Base-by-base conservation (phyloP, 2,797 vertebrate species). In the Mustela erminea region DNA sequence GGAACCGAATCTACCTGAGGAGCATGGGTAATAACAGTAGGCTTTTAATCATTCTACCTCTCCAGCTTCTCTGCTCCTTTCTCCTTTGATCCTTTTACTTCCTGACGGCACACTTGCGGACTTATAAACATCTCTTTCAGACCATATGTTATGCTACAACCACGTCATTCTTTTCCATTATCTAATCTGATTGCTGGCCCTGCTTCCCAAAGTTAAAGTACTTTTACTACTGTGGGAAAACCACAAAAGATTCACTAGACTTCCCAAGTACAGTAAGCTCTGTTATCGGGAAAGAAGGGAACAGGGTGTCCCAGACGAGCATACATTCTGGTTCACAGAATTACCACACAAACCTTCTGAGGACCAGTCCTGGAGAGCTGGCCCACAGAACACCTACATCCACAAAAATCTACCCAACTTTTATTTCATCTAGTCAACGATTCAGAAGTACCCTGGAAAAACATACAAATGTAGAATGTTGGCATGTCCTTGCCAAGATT, bases 251-350 rank as follows among this genome's bases (percentile, higher is more conserved):
- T 38, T 58, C 86, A 25, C 41, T 10, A 56, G 60, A 70, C 41
- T 25, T 94, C 87, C 66, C 80, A 90, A 96, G 90, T 17, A 78
- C n/a, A 41, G 54, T 64, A 62, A 85, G 66, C 56, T 66, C 83
- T 77, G 20, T 56, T 56, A 85, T 4, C 23, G 23, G 32, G 46
- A 49, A 27, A 46, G 27, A 38, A 5, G 13, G 25, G 72, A 90
- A 83, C 17, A 56, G 3, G 7, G 58, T 35, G 49, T 56, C 60
- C 4, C 35, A 41, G 12, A 49, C 9, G 74, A 87, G 35, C 29
- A 8, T 0, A 49, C 25, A 49, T 72, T 38, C 68, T 60, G 46
- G 32, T 38, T 72, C 81, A 95, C 0, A 46, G 25, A 89, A 66
- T 66, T 6, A 54, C 29, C 17, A 52, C 46, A 7, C 0, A 3